Base-by-base conservation (phyloP, 2,888 invertebrate genomes). In the Orthosia incerta region DNA sequence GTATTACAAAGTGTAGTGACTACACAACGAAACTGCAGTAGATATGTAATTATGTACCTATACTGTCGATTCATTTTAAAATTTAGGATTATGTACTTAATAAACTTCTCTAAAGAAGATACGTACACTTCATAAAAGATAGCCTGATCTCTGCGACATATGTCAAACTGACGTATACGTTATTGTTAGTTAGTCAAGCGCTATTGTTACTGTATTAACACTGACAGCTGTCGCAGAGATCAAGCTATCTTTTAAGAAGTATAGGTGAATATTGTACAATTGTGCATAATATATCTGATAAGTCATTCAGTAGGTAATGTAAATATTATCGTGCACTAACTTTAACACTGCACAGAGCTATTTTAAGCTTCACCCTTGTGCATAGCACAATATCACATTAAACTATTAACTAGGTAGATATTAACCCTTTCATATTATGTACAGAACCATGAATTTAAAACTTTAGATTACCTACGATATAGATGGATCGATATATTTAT, bases 321-420 rank as follows among this genome's bases (percentile, higher is more conserved):
- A 76, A 61, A 80, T 83, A 78, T 50, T 45, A 71, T 64, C 15
- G 50, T 64, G 78, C 80, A 83, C 80, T 65, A 20, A 67, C 39
- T 67, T 74, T 57, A 60, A 50, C 39, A 62, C 50, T 69, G 75
- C 80, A 83, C 71, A 23, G 15, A 64, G 67, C 53, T 69, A 46
- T 64, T 64, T 51, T 69, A 70, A 53, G 63, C 39, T 75, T 61
- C 60, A 66, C 53, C 65, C 53, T 73, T 69, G 86, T 83, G 86
- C 84, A 71, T 72, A 85, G 83, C 83, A 85, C 84, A 67, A 74
- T 74, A 64, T 76, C 70, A 69, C 48, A 48, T 70, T 31, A 23
- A 62, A 63, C 18, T 67, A 63, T 61, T 64, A 59, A 59, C n/a
- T 66, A 66, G 50, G 3, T 76, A 67, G 48, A 12, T 50, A 76